Evolutionary conservation across 2,113 vertebrate species (phyloP), one percentile per base, ranked within the genome.

Genomic region (Anas platyrhynchos): DNA sequence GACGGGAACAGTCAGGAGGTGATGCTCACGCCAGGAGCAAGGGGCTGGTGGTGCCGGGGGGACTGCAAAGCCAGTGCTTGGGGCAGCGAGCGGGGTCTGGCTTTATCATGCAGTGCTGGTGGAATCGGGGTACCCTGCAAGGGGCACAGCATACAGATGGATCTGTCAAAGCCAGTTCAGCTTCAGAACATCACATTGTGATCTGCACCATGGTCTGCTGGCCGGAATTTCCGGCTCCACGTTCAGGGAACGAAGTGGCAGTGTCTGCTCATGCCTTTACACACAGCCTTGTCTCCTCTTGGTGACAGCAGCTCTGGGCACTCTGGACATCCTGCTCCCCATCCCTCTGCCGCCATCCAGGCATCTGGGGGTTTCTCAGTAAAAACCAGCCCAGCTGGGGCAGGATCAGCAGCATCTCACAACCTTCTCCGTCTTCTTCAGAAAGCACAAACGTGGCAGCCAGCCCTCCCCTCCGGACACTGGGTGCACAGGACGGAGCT

Each of bases 391-490:
- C 55, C 41, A 59, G 32, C 41, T 7, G 11, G 18, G 58, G 75
- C 44, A 22, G 36, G 41, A 34, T 31, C 41, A 52, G 58, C 9
- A 3, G 34, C 1, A 2, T 32, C 41, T 66, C 69, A 90, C 44
- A 67, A 54, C 16, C 48, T 43, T 67, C 54, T 72, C 54, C 12
- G 3, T 13, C 76, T 83, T 74, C 91, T 1, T 10, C 25, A 65
- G 63, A 86, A 83, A 83, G 66, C 54, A 89, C 63, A 93, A 29
- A 43, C 20, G 11, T 96, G 90, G 82, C 93, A 94, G 88, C 15
- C 68, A 67, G 78, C 84, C 86, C 84, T 83, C 83, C 68, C 44
- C 79, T 81, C 50, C 31, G 74, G 85, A 93, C 88, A 80, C 5
- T n/a, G 91, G 88, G 68, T 93, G 88, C 56, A 82, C 91, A 0